Conservation (phyloP, 2,797 vertebrate species). For the Eulemur albifrons region DNA sequence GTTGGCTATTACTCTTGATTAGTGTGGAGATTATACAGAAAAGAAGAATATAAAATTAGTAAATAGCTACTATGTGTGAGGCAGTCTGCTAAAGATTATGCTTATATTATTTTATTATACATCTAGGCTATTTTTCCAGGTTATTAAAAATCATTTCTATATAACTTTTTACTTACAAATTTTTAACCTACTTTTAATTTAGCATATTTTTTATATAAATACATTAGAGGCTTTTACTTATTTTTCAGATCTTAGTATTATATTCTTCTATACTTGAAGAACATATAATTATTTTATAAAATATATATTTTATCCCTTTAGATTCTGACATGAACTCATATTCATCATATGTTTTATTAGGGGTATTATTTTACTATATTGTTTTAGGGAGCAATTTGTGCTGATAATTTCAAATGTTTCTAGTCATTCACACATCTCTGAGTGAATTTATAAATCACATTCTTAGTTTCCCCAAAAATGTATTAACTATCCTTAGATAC, state of each 20-base stretch:
- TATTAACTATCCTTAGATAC: neutral
- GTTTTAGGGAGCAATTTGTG: neutral
- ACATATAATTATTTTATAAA: neutral
- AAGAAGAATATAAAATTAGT: neutral
- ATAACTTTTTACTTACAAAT: neutral
- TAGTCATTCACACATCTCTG: neutral
- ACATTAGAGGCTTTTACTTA: neutral
- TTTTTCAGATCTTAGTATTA: neutral
- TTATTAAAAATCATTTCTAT: neutral
- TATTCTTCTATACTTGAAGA: neutral
- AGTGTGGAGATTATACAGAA: neutral
- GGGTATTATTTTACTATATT: neutral
- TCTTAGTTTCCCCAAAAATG: neutral
- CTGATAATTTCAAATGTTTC: neutral
- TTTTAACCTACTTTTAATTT: neutral
- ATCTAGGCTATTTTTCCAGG: neutral
- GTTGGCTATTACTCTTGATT: neutral
- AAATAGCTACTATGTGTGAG: neutral
- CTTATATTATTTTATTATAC: neutral
- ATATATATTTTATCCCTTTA: neutral
- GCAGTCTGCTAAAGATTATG: neutral
- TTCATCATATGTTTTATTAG: conserved; percentile 6
- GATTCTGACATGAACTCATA: neutral
- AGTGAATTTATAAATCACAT: neutral
- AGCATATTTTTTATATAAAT: neutral